Evolutionary conservation across 2,113 vertebrate species (phyloP).

Genomic region (Passer domesticus): DNA sequence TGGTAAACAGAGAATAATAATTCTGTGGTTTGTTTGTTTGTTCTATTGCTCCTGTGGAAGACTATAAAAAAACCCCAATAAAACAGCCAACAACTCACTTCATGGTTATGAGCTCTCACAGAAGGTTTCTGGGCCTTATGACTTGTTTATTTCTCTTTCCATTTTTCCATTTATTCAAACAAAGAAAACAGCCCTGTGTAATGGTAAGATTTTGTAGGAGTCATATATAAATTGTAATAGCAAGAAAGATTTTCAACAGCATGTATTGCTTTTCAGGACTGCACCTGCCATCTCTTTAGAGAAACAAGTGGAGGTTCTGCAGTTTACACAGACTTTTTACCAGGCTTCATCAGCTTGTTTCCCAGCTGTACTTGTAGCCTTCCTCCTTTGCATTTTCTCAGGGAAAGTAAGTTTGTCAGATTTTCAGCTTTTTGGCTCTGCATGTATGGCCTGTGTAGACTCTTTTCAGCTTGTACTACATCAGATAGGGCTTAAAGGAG

Average conservation of each 20-base stretch:
- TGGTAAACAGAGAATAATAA: neutral
- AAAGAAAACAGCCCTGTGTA: neutral
- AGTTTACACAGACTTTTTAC: neutral
- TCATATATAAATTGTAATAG: neutral
- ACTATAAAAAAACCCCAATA: neutral
- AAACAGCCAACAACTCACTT: rapidly evolving
- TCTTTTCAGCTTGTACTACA: neutral
- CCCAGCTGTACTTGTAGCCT: neutral
- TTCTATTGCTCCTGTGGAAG: neutral
- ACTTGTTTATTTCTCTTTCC: neutral
- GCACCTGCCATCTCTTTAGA: neutral
- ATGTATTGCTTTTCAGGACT: neutral
- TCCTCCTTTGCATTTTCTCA: neutral
- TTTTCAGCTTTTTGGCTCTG: neutral
- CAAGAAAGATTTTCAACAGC: neutral
- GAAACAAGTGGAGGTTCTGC: neutral
- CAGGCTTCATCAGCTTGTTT: neutral
- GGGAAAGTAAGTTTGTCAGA: neutral
- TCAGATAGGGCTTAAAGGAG: neutral
- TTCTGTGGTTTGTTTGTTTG: neutral
- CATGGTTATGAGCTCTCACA: neutral
- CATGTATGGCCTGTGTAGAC: neutral
- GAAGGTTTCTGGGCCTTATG: neutral
- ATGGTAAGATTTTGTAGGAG: neutral
- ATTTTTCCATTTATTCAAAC: neutral